phyloP scores from a whole-genome alignment of 2,888 invertebrate genomes.

The Alcis repandata region DNA sequence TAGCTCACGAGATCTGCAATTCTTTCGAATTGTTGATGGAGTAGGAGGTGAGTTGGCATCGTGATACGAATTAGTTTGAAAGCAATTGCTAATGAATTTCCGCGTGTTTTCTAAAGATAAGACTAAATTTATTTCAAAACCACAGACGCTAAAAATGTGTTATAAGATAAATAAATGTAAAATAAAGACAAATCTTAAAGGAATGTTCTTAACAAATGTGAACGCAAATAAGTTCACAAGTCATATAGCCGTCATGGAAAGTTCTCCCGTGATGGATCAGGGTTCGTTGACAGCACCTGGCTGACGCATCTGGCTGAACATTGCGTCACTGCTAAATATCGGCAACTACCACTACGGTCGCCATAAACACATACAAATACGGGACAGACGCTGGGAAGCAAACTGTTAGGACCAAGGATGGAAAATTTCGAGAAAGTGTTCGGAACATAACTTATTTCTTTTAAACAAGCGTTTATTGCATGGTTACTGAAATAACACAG shows the following conservation, averaged over 20 bases:
- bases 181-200: not conserved
- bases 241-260: conserved; percentile 49
- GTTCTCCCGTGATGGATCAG: conserved; percentile 41
- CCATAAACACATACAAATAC: not conserved
- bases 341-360: conserved; percentile 40
- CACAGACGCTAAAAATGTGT: not conserved
- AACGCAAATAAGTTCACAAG: conserved; percentile 2
- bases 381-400: not conserved
- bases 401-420: not conserved
- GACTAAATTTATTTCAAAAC: not conserved
- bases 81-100: conserved; percentile 8
- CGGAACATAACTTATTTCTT: too few species aligned
- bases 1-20: conserved; percentile 14
- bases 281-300: conserved; percentile 71
- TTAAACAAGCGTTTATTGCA: too few species aligned
- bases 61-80: not conserved
- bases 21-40: conserved; percentile 26
- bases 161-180: conserved; percentile 1
- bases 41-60: conserved; percentile 10
- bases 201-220: not conserved
- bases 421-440: not conserved
- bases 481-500: too few species aligned
- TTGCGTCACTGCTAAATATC: conserved; percentile 69
- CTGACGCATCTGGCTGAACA: conserved; percentile 40
- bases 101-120: conserved; percentile 6